phyloP scores from a whole-genome alignment of 2,113 vertebrate species.

The Coptodon bakossiorum region DNA sequence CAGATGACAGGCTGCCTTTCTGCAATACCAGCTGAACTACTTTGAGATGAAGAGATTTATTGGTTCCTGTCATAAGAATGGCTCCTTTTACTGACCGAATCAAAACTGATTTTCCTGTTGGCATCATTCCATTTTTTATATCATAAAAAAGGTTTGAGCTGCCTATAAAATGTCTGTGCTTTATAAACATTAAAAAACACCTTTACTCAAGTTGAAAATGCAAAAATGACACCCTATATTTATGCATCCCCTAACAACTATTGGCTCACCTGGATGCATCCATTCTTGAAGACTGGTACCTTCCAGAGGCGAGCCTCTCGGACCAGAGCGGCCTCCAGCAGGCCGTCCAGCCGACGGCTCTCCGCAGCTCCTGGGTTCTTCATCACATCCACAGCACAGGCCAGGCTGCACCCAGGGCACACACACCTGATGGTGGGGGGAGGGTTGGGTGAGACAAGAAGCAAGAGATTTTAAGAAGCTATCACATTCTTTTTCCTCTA shows the following conservation, averaged over 20 bases:
- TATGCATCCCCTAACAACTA: accelerated
- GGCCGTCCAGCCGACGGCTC: constrained; percentile 24
- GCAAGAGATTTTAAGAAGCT: neutral
- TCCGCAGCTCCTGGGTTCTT: constrained; percentile 61
- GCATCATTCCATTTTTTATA: neutral
- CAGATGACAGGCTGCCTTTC: neutral
- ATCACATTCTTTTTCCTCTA: neutral
- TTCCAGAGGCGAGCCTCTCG: constrained; percentile 74
- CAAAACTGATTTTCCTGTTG: neutral
- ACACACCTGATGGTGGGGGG: constrained; percentile 41
- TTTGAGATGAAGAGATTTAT: neutral
- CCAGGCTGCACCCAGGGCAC: constrained; percentile 56
- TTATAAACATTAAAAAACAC: neutral
- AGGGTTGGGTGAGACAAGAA: neutral
- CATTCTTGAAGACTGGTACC: constrained; percentile 63
- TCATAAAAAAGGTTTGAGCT: neutral
- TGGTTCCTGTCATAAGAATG: neutral
- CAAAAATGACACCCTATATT: neutral
- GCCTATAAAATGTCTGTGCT: neutral
- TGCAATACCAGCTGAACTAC: neutral
- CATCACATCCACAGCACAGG: constrained; percentile 47
- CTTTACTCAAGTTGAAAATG: neutral
- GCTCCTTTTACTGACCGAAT: neutral
- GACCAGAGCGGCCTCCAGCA: constrained; percentile 69
- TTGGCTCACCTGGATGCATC: constrained; percentile 60